Base-by-base conservation (phyloP, 1,140 invertebrate species). In the Artemia franciscana region DNA sequence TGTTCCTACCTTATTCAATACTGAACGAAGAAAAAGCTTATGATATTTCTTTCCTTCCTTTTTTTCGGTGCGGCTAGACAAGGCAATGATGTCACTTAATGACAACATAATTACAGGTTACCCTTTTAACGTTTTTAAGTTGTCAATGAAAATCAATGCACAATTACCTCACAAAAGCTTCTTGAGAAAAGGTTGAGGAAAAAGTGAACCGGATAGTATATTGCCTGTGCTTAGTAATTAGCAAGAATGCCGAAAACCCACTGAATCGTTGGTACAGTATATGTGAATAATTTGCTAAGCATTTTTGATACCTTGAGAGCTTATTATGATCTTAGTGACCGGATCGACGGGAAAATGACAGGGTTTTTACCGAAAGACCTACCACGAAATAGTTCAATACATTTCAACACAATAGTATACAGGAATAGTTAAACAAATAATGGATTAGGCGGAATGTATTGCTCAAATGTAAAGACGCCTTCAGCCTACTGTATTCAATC, bases 81-180 rank as follows among this genome's bases (percentile, higher is more conserved):
- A 51, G 12, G 39, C 12, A 12, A 51, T 51, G 39, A 51, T 51
- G 39, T 51, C 39, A 51, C 21, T 51, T 18, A 12, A 51, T 12
- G 12, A 51, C 12, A 18, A 18, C 39, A 51, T 51, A 51, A 51
- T 51, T 51, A 51, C 21, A 51, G 39, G 12, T 18, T 15, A 51
- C 12, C 39, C 21, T 51, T 18, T 18, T 12, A 51, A 18, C 21
- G 39, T 12, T 51, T 51, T 51, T 12, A 51, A 51, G 21, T 18
- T 51, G 39, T 51, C 39, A 51, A 18, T 51, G 12, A 59, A 62
- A 63, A 65, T 39, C 24, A 60, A 66, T 18, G 15, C 18, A 21
- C 18, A 21, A 62, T 24, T 66, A 25, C 39, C 51, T 30, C 60
- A n/a, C n/a, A n/a, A n/a, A n/a, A n/a, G n/a, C n/a, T n/a, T n/a